These are phyloP conservation scores for Caenorhabditis brenneri DNA, from an alignment of 1,140 invertebrate genomes.

Conservation along the genomic window DNA sequence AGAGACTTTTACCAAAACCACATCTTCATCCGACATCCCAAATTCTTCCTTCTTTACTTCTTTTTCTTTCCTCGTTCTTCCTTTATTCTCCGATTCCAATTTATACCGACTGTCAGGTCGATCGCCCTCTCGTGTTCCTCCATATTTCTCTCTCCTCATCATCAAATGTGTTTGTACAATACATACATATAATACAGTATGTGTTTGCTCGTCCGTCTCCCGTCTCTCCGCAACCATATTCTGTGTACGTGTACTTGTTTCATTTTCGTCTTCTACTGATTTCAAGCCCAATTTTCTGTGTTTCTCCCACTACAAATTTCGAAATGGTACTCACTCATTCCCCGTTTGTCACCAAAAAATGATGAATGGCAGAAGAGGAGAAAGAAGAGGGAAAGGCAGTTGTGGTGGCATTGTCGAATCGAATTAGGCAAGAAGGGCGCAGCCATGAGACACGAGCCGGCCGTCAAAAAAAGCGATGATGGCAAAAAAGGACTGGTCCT, in stretches of 20 bases:
- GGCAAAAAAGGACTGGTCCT: constrained; percentile 35
- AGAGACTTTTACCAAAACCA: not conserved
- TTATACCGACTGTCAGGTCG: constrained; percentile 29
- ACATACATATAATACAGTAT: constrained; percentile 40
- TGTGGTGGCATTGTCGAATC: constrained; percentile 37
- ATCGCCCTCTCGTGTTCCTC: constrained; percentile 23
- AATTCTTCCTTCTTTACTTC: constrained; percentile 8
- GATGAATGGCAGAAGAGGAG: not conserved
- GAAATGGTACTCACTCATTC: not conserved
- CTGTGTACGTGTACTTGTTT: constrained; percentile 36
- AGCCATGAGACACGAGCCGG: constrained; percentile 16
- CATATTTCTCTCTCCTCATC: constrained; percentile 19
- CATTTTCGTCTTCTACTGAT: constrained; percentile 27
- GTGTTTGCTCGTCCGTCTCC: constrained; percentile 27
- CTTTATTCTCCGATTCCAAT: constrained; percentile 20
- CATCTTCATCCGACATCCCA: not conserved
- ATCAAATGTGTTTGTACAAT: constrained; percentile 43
- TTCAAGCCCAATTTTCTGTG: not conserved
- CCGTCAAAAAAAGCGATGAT: not conserved
- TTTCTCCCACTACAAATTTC: not conserved
- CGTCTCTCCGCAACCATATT: not conserved
- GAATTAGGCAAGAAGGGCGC: constrained; percentile 31
- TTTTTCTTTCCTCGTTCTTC: not conserved
- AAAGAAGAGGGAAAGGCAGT: not conserved
- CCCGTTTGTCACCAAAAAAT: not conserved